Base-by-base conservation (phyloP, 2,888 invertebrate species). In the Aproaerema taeniolella region DNA sequence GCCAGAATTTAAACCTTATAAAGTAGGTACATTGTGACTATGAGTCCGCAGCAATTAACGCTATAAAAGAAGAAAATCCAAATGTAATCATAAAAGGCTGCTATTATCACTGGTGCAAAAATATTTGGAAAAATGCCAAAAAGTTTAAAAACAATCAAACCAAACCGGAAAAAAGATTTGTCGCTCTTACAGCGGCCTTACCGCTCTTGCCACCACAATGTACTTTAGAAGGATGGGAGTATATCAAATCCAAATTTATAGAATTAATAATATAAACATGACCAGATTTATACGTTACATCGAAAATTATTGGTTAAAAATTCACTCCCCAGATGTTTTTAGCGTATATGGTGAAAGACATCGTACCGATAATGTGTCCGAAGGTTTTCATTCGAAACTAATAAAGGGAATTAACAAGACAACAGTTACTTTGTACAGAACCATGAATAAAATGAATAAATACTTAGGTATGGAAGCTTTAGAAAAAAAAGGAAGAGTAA, bases 381-480 rank as follows among this genome's bases (percentile, higher is more conserved):
- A 45, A 45, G 33, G 42, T 36, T 45, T 42, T 42, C 45, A 45
- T 37, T 30, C 30, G n/a, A n/a, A n/a, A n/a, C n/a, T n/a, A n/a
- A n/a, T n/a, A n/a, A 45, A 43, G 33, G 38, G 34, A 35, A 42
- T 31, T 25, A 34, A 34, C 34, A 34, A 34, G 34, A 34, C 34
- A 34, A 34, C 24, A 34, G 34, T 34, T 25, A 34, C 34, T 34
- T 34, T 25, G 25, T n/a, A 9, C 25, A 25, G 25, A 25, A 25
- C 25, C 8, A 25, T 25, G 25, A 25, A 25, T 25, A 25, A n/a
- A 25, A 25, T 25, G 25, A 25, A 25, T 25, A 25, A 25, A 25
- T 25, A 25, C 25, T 25, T 25, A 25, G 25, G 25, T 25, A 25
- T 25, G 25, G 25, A 25, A 25, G 25, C 25, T 25, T 25, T 25